Evolutionary conservation across 2,888 invertebrate species (phyloP), one percentile per base, ranked within the genome.

Genomic region (Pemphredon lugubris): DNA sequence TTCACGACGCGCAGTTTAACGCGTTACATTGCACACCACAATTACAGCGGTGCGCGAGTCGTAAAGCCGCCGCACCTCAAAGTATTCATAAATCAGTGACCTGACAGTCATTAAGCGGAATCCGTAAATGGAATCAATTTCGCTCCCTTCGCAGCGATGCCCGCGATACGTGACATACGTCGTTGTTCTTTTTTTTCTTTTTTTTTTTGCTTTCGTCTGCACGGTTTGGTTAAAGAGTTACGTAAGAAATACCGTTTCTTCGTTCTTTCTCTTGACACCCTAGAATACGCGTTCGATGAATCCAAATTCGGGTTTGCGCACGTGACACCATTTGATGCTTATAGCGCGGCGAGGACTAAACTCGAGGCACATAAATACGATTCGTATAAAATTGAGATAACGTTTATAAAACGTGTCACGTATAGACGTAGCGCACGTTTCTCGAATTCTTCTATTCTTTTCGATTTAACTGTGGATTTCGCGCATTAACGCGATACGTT

Each of bases 61-160:
- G 7, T 45, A 11, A 57, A 51, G 16, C 7, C 20, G 26, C 13
- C 9, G 6, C 21, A 13, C 23, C 14, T 37, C 32, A 14, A 61
- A 54, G 18, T 61, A 30, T 51, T 21, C 42, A 34, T 23, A 55
- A 63, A 55, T 55, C 34, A 9, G 26, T 9, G 11, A 20, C 14
- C 37, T 20, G 30, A 18, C 39, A 18, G 21, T 57, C 20, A 51
- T 58, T 57, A 44, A 14, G 6, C n/a, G 14, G 21, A 47, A 32
- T 51, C 11, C 14, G 23, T 32, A 40, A 53, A 54, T 61, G 42
- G 42, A 54, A 63, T 67, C 47, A 48, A 11, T 34, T 30, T 26
- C 34, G n/a, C 42, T 48, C 42, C 13, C 26, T 6, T 4, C 3
- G 14, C 26, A 26, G 4, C 26, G 4, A 26, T 26, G 4, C 26